phyloP scores from a whole-genome alignment of 2,888 invertebrate species.

The Drosophila stalkeri region DNA sequence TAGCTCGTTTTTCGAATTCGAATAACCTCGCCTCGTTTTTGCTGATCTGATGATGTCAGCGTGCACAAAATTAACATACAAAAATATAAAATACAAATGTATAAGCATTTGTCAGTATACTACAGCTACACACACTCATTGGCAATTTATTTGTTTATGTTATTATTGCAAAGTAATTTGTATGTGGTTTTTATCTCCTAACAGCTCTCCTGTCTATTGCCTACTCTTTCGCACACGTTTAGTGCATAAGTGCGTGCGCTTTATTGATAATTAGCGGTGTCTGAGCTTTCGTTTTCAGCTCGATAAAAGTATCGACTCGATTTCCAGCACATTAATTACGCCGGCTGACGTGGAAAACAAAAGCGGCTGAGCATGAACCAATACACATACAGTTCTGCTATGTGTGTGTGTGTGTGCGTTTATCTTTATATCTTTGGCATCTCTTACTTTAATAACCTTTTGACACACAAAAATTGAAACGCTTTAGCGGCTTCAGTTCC shows the following conservation, averaged over 20 bases:
- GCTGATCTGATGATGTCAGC: constrained; percentile 69
- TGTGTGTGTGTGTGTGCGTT: constrained; percentile 13
- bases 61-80: constrained; percentile 33
- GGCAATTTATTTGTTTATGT: constrained; percentile 64
- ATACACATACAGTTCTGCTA: constrained; percentile 10
- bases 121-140: constrained; percentile 23
- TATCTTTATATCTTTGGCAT: constrained; percentile 53
- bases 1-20: constrained; percentile 37
- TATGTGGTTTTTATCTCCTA: constrained; percentile 24
- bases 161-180: constrained; percentile 65
- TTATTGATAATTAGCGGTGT: constrained; percentile 67
- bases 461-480: constrained; percentile 75
- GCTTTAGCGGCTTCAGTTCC: constrained; percentile 65
- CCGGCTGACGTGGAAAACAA: constrained; percentile 50
- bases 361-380: constrained; percentile 38
- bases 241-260: constrained; percentile 45
- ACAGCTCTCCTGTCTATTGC: constrained; percentile 10
- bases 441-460: constrained; percentile 74
- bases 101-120: constrained; percentile 44
- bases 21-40: constrained; percentile 53
- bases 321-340: constrained; percentile 52
- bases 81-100: constrained; percentile 19
- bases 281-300: constrained; percentile 67
- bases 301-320: constrained; percentile 43
- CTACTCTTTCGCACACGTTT: constrained; percentile 16